phyloP scores from a whole-genome alignment of 2,797 vertebrate species.

The Anomalospiza imberbis region DNA sequence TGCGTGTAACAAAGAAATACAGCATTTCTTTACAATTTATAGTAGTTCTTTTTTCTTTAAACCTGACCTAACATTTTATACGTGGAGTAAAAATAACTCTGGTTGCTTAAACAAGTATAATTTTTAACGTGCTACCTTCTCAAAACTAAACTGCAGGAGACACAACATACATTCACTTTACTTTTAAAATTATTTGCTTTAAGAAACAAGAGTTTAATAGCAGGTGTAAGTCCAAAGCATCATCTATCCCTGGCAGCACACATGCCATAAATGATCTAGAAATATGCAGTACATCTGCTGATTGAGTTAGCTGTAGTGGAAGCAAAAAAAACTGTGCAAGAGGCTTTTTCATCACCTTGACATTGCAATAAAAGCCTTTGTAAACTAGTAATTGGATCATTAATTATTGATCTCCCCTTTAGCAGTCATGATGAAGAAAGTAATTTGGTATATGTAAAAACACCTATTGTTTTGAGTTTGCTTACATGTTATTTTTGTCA shows the following conservation, averaged over 20 bases:
- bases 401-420: constrained; percentile 85
- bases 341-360: constrained; percentile 84
- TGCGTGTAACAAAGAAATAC: not conserved
- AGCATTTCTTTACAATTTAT: not conserved
- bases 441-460: not conserved
- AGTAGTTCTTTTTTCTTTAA: not conserved
- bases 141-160: constrained; percentile 57
- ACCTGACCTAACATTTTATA: not conserved
- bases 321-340: constrained; percentile 41
- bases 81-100: not conserved
- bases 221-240: constrained; percentile 72
- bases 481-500: not conserved
- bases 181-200: constrained; percentile 40
- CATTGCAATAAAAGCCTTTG: constrained; percentile 85
- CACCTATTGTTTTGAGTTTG: not conserved
- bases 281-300: constrained; percentile 71
- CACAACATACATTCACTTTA: not conserved
- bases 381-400: constrained; percentile 89
- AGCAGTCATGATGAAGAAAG: constrained; percentile 70
- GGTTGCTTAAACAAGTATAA: not conserved
- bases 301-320: constrained; percentile 72
- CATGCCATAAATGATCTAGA: not conserved
- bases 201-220: constrained; percentile 72
- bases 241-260: constrained; percentile 60
- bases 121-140: not conserved